Conservation (phyloP, 2,888 invertebrate genomes). For the Anodontia alba region DNA sequence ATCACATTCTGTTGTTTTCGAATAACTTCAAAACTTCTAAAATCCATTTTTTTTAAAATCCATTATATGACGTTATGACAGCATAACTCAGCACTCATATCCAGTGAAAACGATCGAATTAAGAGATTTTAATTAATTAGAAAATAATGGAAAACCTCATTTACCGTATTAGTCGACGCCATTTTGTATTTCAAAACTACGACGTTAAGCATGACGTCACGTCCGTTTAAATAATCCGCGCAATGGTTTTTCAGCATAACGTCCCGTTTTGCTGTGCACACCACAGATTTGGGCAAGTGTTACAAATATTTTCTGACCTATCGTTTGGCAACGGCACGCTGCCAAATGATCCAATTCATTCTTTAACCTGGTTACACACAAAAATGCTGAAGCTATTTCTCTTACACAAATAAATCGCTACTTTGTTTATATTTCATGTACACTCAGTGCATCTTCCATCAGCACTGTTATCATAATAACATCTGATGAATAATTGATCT, state of each 20-base stretch:
- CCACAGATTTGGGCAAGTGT: too few species aligned
- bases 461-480: neutral
- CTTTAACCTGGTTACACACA: neutral
- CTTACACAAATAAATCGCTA: slow-evolving; percentile 4
- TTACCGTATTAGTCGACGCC: too few species aligned
- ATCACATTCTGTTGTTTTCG: too few species aligned
- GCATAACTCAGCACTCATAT: too few species aligned
- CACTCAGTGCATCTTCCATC: neutral
- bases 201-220: slow-evolving; percentile 2
- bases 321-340: neutral
- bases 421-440: neutral
- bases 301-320: neutral
- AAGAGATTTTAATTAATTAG: too few species aligned
- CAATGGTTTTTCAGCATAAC: neutral
- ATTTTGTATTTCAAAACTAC: neutral
- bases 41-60: too few species aligned
- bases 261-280: too few species aligned
- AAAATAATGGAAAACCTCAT: too few species aligned
- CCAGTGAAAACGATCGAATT: too few species aligned
- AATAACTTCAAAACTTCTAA: too few species aligned
- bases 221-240: neutral
- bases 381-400: neutral
- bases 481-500: too few species aligned
- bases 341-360: neutral
- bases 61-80: too few species aligned